Base-by-base conservation (phyloP, 2,113 vertebrate genomes). In the Trichomycterus rosablanca region DNA sequence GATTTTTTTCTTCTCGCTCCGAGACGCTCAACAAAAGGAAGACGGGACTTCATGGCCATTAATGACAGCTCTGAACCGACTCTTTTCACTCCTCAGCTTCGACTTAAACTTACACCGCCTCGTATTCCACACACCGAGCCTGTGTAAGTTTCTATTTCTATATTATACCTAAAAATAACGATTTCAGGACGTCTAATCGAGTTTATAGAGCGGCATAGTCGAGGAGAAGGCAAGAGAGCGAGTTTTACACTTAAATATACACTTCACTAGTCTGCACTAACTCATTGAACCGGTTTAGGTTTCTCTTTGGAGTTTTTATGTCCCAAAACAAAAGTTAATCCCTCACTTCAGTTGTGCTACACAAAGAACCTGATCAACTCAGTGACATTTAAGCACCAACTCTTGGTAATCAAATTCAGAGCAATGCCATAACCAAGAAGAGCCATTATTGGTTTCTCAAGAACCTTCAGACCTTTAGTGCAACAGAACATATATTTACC, bases 41-140 rank as follows among this genome's bases (percentile, higher is more conserved):
- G 68, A 51, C 51, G 66, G 62, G 54, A 42, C 71, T 57, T 77
- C 72, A 43, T 68, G 35, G 56, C 28, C 40, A 14, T 48, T 69
- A 68, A 70, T 62, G 63, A 67, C 54, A 51, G 26, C 54, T 60
- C 37, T 51, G 23, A 23, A 48, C 40, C 35, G 42, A 37, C 51
- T 26, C 39, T 43, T 24, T 39, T 75, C 24, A 18, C 14, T 43
- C 50, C 57, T 11, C 49, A 65, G 79, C 72, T 78, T 81, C 70
- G 83, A 77, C 76, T 75, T 79, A 65, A 78, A 59, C 45, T 55
- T n/a, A 32, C 37, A 32, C 16, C 67, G 22, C 53, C 59, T 44
- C 35, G 28, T 22, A 52, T 3, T 23, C 34, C 80, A 62, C 59
- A 78, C 77, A 19, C n/a, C 68, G 59, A 10, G 48, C 35, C 22